Base-by-base conservation (phyloP, 2,888 invertebrate genomes). In the Oasisia sp. region DNA sequence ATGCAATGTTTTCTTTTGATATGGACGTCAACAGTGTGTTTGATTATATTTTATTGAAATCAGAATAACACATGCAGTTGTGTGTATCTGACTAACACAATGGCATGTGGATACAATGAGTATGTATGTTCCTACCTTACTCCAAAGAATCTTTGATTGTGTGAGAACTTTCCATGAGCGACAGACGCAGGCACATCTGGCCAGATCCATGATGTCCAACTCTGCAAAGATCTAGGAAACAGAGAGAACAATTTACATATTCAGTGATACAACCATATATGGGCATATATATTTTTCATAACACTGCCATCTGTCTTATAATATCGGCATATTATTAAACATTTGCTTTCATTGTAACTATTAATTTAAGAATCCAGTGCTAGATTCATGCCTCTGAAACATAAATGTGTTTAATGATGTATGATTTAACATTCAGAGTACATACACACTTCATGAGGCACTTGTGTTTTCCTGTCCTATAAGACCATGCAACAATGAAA, bases 81-180 rank as follows among this genome's bases (percentile, higher is more conserved):
- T 74, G 74, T 74, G 19, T 19, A n/a, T 0, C 27, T 74, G 27
- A 74, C 14, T 74, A 74, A 27, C 74, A 74, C 4, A 19, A 27
- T 27, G 27, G 74, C 3, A 19, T 74, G 27, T 74, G 74, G 27
- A 27, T 19, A 74, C 7, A 74, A 27, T 74, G 74, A 74, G n/a
- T 74, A 74, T 74, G 5, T 14, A 74, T 27, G 19, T 44, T 56
- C 94, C 92, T 94, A 96, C 96, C 94, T 94, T 94, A 92, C 95
- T 96, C 95, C 96, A 96, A 19, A 96, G 94, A 19, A 94, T 91
- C 91, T 94, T 95, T 50, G 95, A 94, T 92, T 96, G 95, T 7
- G 95, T 95, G 44, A 96, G 94, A 89, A 96, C 95, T 93, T 96
- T 96, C 96, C 96, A 96, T 0, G 96, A 96, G 32, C 96, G 94